Evolutionary conservation across 2,113 vertebrate species (phyloP).

Genomic region (Alligator mississippiensis): DNA sequence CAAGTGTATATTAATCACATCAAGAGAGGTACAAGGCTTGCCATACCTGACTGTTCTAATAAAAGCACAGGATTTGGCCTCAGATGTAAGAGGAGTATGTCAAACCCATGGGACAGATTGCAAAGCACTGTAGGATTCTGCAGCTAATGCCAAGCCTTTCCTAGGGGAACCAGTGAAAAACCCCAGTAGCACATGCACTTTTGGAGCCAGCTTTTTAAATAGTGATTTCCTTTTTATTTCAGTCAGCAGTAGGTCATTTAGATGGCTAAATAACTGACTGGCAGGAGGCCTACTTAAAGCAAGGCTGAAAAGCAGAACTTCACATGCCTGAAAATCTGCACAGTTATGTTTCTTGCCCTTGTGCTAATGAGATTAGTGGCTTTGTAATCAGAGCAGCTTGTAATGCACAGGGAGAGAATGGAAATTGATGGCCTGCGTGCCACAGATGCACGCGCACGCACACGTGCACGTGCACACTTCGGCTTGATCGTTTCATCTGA

Average conservation of each 20-base stretch:
- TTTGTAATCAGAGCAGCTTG: not conserved
- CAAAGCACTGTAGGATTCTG: not conserved
- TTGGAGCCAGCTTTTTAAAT: not conserved
- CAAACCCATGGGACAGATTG: not conserved
- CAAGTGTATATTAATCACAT: not conserved
- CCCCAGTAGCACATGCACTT: not conserved
- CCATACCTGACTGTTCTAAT: not conserved
- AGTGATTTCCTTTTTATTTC: not conserved
- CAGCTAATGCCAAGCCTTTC: not conserved
- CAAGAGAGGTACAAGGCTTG: not conserved
- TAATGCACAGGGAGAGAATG: not conserved
- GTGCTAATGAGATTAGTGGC: not conserved
- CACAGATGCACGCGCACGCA: not conserved
- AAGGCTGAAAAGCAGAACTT: not conserved
- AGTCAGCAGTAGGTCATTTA: not conserved
- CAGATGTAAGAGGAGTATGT: not conserved
- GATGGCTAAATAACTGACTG: not conserved
- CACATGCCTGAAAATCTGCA: not conserved
- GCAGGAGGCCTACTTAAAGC: not conserved
- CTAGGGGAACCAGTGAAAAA: not conserved
- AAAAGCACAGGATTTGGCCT: not conserved
- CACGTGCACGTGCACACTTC: not conserved
- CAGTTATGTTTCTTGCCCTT: not conserved
- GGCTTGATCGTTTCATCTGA: not conserved
- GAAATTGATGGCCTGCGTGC: rapidly evolving